Base-by-base conservation (phyloP, 2,888 invertebrate species). In the Leptinotarsa rubiginosa region DNA sequence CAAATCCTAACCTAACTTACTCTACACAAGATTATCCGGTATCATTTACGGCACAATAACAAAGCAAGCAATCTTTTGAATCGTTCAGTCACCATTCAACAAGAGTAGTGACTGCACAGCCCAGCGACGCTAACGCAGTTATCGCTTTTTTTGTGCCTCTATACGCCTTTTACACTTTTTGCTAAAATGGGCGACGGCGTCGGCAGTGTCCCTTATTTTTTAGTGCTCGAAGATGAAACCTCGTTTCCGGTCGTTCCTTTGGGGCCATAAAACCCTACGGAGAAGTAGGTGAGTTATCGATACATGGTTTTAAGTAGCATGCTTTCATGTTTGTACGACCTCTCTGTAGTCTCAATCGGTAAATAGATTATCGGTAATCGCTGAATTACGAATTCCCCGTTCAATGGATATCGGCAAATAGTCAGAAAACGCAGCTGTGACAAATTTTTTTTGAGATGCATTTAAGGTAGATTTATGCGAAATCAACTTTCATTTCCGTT, bases 261-360 rank as follows among this genome's bases (percentile, higher is more conserved):
- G 99, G 99, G 4, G 95, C 96, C 0, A 88, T 90, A 68, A 89
- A 89, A 41, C 90, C 92, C 65, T 92, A 95, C 79, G 99, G 99
- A 70, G 99, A 99, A 94, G 95, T 99, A 80, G 98, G 97, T 97
- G 86, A 90, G 94, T 82, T 69, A 20, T 18, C 69, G 79, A 79
- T 81, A 82, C 81, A 81, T 79, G 81, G 78, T 80, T 73, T 49
- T n/a, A n/a, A n/a, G 22, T 22, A 22, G 59, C 31, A 31, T 54
- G 31, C 56, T 41, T 54, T 68, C 20, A 20, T 22, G 52, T n/a
- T 67, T 50, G 50, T 41, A 4, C 47, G 10, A n/a, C 22, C 3
- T 22, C 2, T 22, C 22, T 22, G 22, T 22, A 22, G 22, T 22
- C 22, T 22, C 22, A 22, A 22, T 22, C 52, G 18, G 18, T 16